Conservation (phyloP, 2,113 vertebrate genomes). For the Vireo altiloquus region DNA sequence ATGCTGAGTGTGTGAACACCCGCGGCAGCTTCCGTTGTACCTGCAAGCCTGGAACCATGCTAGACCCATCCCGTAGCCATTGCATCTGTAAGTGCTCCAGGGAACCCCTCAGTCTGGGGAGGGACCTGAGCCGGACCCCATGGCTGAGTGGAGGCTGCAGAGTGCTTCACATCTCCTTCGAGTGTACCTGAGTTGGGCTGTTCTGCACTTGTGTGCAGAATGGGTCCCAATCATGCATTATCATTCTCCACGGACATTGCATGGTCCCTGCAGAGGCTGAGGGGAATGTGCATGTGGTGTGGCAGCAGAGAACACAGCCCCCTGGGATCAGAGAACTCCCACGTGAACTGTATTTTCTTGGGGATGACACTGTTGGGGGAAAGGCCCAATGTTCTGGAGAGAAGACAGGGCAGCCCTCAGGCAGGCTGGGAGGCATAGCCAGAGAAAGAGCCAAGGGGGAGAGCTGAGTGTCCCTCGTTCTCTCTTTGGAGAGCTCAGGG, state of each 20-base stretch:
- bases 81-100: constrained; percentile 90
- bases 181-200: background rate
- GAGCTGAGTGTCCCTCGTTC: background rate
- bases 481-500: background rate
- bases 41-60: constrained; percentile 86
- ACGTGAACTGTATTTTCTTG: background rate
- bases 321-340: background rate
- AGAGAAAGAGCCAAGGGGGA: background rate
- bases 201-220: background rate
- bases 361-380: background rate
- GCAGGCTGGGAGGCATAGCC: background rate
- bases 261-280: background rate
- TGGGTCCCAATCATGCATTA: background rate
- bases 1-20: constrained; percentile 90
- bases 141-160: background rate
- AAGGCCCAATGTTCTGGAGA: background rate
- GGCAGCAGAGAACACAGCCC: background rate
- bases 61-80: constrained; percentile 89
- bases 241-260: background rate
- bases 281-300: background rate
- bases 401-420: background rate
- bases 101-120: background rate
- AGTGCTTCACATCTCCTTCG: background rate
- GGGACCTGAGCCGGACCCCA: background rate
- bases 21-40: constrained; percentile 91